Evolutionary conservation across 2,113 vertebrate genomes (phyloP).

Genomic region (Trogon surrucura): DNA sequence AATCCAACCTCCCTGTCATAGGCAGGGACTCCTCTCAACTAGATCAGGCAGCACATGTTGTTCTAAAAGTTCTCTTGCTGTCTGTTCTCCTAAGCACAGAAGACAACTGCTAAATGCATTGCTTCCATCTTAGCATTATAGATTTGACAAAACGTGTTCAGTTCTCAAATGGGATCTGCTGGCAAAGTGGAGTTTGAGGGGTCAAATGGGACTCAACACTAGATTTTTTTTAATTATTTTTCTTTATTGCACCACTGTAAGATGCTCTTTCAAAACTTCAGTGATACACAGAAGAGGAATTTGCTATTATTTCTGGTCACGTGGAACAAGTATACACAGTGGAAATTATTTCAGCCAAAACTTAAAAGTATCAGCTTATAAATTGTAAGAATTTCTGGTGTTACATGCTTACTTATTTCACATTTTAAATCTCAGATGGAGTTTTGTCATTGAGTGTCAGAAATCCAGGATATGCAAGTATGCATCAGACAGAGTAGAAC

Average conservation of each 20-base stretch:
- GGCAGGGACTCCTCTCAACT: too few relatives aligned
- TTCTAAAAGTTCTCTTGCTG: not conserved
- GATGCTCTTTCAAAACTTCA: not conserved
- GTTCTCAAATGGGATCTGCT: not conserved
- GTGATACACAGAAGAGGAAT: not conserved
- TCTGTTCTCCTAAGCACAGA: not conserved
- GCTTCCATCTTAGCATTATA: not conserved
- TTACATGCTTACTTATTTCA: not conserved
- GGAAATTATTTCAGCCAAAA: not conserved
- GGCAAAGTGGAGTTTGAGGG: not conserved
- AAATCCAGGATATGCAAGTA: not conserved
- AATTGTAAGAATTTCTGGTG: not conserved
- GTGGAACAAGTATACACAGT: not conserved
- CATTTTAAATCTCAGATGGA: not conserved
- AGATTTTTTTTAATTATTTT: not conserved
- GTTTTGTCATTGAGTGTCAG: not conserved
- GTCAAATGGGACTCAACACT: not conserved
- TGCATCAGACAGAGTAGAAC: not conserved
- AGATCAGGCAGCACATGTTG: too few relatives aligned
- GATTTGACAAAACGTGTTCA: not conserved
- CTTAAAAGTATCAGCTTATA: not conserved
- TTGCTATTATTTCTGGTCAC: rapidly evolving
- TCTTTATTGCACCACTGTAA: not conserved
- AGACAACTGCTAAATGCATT: not conserved
- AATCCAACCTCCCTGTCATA: too few relatives aligned